Conservation (phyloP, 1,140 invertebrate species). For the Hetaerina americana region DNA sequence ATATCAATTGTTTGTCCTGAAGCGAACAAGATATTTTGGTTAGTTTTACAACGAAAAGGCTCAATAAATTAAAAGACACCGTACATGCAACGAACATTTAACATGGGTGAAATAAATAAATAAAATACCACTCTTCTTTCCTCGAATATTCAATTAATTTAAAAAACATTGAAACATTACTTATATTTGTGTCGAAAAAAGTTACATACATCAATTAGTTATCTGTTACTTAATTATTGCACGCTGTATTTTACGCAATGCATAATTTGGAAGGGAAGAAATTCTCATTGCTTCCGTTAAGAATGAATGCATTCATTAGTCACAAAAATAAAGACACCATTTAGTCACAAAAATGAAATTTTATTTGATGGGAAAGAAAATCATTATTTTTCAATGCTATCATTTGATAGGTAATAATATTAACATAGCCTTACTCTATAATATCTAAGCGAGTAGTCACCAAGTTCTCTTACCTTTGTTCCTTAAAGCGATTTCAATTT, state of each 20-base stretch:
- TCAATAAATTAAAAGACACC: too few species aligned
- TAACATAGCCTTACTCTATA: neutral
- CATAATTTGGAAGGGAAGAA: too few species aligned
- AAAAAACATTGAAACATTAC: neutral
- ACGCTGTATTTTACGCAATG: too few species aligned
- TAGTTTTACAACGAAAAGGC: too few species aligned
- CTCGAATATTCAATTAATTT: neutral
- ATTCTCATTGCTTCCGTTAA: too few species aligned
- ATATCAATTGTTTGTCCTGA: conserved; percentile 22
- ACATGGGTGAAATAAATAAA: neutral
- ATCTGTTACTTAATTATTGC: too few species aligned
- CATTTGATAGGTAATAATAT: neutral
- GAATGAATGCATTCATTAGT: too few species aligned
- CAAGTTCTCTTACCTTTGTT: neutral
- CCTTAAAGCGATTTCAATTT: too few species aligned
- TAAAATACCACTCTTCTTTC: neutral
- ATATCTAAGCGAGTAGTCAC: too few species aligned
- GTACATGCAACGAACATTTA: neutral
- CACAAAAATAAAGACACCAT: neutral
- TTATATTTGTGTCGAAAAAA: too few species aligned
- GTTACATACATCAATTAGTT: too few species aligned
- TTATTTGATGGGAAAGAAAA: neutral
- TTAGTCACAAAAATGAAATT: neutral
- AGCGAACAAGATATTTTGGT: too few species aligned
- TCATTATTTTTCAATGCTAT: neutral